These are phyloP conservation scores for Channallabes apus DNA, from an alignment of 2,797 vertebrate genomes.

Conservation along the genomic window DNA sequence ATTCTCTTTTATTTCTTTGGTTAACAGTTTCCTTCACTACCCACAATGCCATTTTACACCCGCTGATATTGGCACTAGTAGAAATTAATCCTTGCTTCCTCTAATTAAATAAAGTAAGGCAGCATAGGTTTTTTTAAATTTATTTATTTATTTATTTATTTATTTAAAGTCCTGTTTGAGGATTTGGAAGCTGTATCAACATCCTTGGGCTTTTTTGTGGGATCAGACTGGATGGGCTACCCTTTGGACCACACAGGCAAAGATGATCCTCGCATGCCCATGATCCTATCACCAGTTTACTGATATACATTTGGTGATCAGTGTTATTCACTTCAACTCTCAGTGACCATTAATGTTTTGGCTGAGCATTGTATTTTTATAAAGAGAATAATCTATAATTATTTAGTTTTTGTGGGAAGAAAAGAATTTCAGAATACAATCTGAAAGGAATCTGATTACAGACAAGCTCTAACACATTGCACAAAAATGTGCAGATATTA, in stretches of 20 bases:
- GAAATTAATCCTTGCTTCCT: neutral
- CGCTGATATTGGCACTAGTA: neutral
- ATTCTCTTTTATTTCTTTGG: neutral
- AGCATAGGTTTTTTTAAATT: neutral
- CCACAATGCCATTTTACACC: neutral
- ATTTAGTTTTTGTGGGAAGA: neutral
- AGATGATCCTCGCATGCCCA: too few species aligned
- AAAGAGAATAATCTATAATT: slow-evolving; percentile 9
- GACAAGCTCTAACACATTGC: neutral
- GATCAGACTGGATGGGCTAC: too few species aligned
- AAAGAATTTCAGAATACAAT: neutral
- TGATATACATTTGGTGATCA: too few species aligned
- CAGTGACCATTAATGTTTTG: too few species aligned
- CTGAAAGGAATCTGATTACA: neutral
- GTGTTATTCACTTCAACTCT: too few species aligned
- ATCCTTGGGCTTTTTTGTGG: too few species aligned
- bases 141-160: too few species aligned
- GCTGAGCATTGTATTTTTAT: neutral
- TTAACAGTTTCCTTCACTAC: neutral
- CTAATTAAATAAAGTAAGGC: neutral
- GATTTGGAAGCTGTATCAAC: too few species aligned
- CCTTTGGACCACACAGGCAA: too few species aligned
- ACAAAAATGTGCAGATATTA: neutral
- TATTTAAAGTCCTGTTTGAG: too few species aligned
- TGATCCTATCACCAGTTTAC: too few species aligned